Percentiles rank a stretch among this genome's conserved stretches.
Evolutionary conservation across 2,797 vertebrate genomes (phyloP).

Genomic region (Sphenopsis melanotis): DNA sequence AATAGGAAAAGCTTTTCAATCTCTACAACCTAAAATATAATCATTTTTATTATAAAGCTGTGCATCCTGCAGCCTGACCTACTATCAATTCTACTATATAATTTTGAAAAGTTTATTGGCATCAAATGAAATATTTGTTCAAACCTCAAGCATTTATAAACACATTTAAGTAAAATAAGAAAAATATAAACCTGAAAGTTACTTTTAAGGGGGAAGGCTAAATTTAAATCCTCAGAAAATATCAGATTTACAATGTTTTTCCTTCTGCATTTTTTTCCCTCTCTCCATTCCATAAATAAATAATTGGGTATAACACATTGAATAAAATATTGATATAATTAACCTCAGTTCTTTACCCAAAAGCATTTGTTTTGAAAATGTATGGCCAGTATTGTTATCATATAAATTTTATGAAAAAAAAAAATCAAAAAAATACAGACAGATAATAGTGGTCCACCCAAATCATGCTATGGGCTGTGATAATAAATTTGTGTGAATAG

Average conservation of each 20-base stretch:
- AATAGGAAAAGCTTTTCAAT: not conserved
- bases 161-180: not conserved
- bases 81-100: not conserved
- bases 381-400: not conserved
- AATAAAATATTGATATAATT: not conserved
- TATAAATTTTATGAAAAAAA: not conserved
- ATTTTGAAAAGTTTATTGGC: not conserved
- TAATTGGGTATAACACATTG: not conserved
- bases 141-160: not conserved
- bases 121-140: not conserved
- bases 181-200: not conserved
- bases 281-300: not conserved
- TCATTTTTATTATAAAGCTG: not conserved
- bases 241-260: not conserved
- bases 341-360: not conserved
- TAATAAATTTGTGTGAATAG: not conserved
- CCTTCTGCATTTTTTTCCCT: not conserved
- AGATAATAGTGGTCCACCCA: not conserved
- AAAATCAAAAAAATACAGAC: not conserved
- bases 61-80: not conserved
- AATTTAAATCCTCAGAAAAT: not conserved
- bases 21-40: not conserved
- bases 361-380: not conserved
- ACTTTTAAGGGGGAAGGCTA: not conserved
- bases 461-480: not conserved